Evolutionary conservation across 2,888 invertebrate genomes (phyloP).

Genomic region (Dryobotodes eremita): DNA sequence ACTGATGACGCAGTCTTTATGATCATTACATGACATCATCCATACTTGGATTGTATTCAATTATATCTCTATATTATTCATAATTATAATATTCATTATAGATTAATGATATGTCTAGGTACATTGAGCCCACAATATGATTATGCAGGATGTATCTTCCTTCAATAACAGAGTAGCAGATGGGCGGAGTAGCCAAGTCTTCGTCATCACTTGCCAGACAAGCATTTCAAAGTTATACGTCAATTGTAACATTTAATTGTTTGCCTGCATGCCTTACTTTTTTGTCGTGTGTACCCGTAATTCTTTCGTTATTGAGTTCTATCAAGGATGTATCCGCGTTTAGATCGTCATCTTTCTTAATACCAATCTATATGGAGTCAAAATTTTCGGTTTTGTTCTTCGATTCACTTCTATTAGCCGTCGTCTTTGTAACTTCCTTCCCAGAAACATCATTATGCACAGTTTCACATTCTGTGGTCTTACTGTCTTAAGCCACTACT

Average conservation of each 20-base stretch:
- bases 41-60: conserved; percentile 6
- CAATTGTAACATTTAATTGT: conserved; percentile 6
- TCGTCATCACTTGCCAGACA: conserved; percentile 1
- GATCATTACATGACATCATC: conserved; percentile 29
- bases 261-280: not conserved
- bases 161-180: not conserved
- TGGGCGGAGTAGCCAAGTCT: not conserved
- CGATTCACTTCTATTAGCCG: not conserved
- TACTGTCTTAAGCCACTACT: not conserved
- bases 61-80: conserved; percentile 26
- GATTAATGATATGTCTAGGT: not conserved
- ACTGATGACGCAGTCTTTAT: conserved; percentile 15
- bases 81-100: not conserved
- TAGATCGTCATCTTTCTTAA: not conserved
- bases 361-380: not conserved
- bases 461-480: no score
- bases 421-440: not conserved
- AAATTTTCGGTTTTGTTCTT: not conserved
- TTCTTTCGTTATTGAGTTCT: not conserved
- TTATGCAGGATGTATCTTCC: conserved; percentile 2
- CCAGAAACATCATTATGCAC: not conserved
- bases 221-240: conserved; percentile 7
- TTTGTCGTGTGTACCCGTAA: not conserved
- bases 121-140: not conserved
- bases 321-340: not conserved